Conservation (phyloP, 2,888 invertebrate species). For the Taenaris catops region DNA sequence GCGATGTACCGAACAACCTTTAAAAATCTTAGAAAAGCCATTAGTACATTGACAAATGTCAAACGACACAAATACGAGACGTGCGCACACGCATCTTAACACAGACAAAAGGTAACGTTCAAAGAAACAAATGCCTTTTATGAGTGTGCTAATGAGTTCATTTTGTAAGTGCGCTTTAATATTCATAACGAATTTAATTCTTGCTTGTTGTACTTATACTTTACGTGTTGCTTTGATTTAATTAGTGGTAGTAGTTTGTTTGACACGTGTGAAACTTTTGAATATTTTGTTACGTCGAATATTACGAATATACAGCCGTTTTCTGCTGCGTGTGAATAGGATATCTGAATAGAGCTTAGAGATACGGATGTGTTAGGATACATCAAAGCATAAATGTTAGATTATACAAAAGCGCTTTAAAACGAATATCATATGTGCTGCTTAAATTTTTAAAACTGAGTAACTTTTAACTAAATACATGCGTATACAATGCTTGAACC, state of each 20-base stretch:
- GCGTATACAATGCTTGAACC: too few species aligned
- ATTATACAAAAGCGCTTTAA: too few species aligned
- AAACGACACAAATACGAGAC: conserved; percentile 50
- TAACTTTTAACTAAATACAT: too few species aligned
- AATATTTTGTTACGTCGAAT: too few species aligned
- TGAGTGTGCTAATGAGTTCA: conserved; percentile 51
- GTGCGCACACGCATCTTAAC: conserved; percentile 43
- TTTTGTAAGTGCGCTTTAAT: conserved; percentile 36
- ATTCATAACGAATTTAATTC: conserved; percentile 36
- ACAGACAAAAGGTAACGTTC: conserved; percentile 44
- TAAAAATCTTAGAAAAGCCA: conserved; percentile 65
- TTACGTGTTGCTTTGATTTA: conserved; percentile 16
- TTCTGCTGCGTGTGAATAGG: too few species aligned
- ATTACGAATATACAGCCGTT: too few species aligned
- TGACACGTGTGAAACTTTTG: not conserved
- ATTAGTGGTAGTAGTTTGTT: conserved; percentile 3
- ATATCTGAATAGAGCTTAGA: too few species aligned
- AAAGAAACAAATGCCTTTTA: conserved; percentile 70
- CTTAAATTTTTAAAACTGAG: too few species aligned
- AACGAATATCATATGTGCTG: too few species aligned
- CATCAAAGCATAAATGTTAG: too few species aligned
- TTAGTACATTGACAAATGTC: conserved; percentile 52
- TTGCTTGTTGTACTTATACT: conserved; percentile 17
- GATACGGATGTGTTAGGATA: too few species aligned
- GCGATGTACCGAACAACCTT: conserved; percentile 51